Evolutionary conservation across 2,888 invertebrate species (phyloP), one percentile per base, ranked within the genome.

Genomic region (Acleris sparsana): DNA sequence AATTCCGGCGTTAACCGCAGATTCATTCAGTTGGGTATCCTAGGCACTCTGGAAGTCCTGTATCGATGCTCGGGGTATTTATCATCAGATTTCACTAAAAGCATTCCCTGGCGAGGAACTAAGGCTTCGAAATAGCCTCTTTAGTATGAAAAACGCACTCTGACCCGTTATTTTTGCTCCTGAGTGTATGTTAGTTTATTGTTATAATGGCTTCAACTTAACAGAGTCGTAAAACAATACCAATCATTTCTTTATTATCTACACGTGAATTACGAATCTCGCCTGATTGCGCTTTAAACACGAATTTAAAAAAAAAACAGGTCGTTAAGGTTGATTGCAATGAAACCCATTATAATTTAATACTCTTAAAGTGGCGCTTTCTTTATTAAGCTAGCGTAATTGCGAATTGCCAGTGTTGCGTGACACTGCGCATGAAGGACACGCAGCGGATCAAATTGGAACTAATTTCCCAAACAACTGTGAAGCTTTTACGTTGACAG

Each of bases 141-240:
- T n/a, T n/a, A n/a, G n/a, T n/a, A n/a, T n/a, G n/a, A n/a, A n/a
- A n/a, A n/a, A n/a, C n/a, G n/a, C n/a, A n/a, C n/a, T n/a, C n/a
- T n/a, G n/a, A n/a, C n/a, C n/a, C n/a, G n/a, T n/a, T n/a, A n/a
- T n/a, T n/a, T n/a, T n/a, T n/a, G n/a, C n/a, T n/a, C n/a, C n/a
- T n/a, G n/a, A n/a, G n/a, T n/a, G n/a, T n/a, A n/a, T n/a, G 1
- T n/a, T 44, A 6, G 5, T 44, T 46, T 4, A 46, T 46, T 17
- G 7, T 46, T 5, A 46, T n/a, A 46, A 46, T 1, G 5, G 46
- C 46, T 16, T 46, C 46, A n/a, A 6, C 51, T 51, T 51, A 1
- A 51, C 51, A 51, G 17, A 51, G 20, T 51, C 51, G 22, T 20
- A 51, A 51, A 51, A 51, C 20, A 51, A 51, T 51, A 51, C 9